A percentile compares a stretch with the other conserved stretches of the same genome.
These are phyloP conservation scores for Psophia crepitans DNA, from an alignment of 2,113 vertebrate genomes.

Conservation along the genomic window DNA sequence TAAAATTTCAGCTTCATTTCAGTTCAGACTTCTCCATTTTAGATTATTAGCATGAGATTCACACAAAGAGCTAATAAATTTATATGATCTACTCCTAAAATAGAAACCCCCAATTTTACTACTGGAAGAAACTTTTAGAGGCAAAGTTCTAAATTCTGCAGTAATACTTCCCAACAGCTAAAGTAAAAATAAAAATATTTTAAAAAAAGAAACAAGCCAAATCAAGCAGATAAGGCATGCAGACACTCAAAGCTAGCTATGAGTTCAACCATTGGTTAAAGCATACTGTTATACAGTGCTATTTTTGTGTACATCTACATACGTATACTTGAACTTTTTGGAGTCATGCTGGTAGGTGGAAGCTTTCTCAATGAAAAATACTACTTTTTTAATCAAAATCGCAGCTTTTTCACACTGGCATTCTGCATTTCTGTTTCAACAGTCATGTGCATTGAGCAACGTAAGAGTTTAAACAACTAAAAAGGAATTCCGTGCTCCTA, in stretches of 20 bases:
- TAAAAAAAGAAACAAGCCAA: background rate
- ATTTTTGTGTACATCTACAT: background rate
- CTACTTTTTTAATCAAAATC: background rate
- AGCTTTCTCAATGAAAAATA: background rate
- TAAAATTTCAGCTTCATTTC: background rate
- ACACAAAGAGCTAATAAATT: background rate
- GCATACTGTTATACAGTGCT: background rate
- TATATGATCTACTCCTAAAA: background rate
- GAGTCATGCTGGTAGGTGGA: background rate
- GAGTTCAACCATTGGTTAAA: background rate
- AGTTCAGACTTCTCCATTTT: background rate
- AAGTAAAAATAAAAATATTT: background rate
- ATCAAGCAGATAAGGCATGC: background rate
- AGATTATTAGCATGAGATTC: background rate
- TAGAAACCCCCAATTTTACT: background rate
- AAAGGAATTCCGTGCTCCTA: background rate
- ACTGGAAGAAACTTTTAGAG: background rate
- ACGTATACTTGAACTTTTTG: background rate
- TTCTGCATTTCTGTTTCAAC: background rate
- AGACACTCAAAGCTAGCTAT: background rate
- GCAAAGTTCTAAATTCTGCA: background rate
- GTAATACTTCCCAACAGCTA: background rate
- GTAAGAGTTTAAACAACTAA: background rate
- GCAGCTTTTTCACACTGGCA: background rate
- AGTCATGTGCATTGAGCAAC: background rate